phyloP scores from a whole-genome alignment of 2,113 vertebrate genomes.

The Eleginops maclovinus region DNA sequence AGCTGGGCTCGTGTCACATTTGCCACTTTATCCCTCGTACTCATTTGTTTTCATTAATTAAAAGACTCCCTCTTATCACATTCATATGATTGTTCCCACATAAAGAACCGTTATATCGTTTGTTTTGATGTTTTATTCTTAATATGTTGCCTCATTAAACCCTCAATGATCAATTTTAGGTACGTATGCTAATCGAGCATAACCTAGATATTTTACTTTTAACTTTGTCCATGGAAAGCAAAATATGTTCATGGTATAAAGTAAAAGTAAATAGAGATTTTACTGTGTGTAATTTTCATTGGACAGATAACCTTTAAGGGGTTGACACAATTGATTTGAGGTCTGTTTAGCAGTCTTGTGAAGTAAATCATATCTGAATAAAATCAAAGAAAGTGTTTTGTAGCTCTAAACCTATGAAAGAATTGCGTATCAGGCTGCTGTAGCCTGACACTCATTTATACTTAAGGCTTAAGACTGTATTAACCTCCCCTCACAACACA shows the following conservation, averaged over 20 bases:
- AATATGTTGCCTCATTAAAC: conserved; percentile 2
- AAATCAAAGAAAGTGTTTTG: too few relatives aligned
- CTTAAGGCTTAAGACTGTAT: too few relatives aligned
- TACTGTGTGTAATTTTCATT: neutral
- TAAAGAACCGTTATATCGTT: neutral
- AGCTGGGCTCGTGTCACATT: neutral
- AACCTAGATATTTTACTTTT: neutral
- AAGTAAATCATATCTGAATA: too few relatives aligned
- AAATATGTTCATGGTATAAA: neutral
- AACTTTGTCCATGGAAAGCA: neutral
- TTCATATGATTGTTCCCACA: neutral
- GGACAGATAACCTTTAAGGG: neutral
- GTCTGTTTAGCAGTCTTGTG: too few relatives aligned
- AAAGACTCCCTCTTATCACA: neutral
- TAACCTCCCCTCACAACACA: too few relatives aligned
- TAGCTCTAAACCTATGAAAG: too few relatives aligned
- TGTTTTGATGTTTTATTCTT: neutral
- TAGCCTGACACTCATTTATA: too few relatives aligned
- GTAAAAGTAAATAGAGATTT: neutral
- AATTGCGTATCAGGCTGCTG: too few relatives aligned
- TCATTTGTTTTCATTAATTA: neutral
- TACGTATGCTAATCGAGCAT: neutral
- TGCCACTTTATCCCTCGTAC: neutral
- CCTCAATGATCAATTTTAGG: neutral
- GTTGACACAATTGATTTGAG: too few relatives aligned